Base-by-base conservation (phyloP, 2,888 invertebrate genomes). In the Cistogaster globosa region DNA sequence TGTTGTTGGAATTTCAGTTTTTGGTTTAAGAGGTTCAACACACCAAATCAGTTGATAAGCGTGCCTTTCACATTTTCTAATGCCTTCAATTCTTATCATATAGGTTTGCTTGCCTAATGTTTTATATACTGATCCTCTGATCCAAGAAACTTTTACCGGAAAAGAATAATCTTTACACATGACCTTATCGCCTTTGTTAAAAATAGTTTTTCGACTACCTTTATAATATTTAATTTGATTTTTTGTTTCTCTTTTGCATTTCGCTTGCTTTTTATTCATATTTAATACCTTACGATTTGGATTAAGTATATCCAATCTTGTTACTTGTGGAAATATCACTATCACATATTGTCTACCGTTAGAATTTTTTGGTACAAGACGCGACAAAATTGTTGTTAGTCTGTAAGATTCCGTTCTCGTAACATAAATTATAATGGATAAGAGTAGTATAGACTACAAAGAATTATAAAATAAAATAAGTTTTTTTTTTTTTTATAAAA, bases 121-220 rank as follows among this genome's bases (percentile, higher is more conserved):
- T 20, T 72, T 57, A 18, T 14, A 7, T 20, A 80, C 38, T 51
- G 58, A 20, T 42, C 65, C 71, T 62, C 63, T 75, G 14, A 22
- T 65, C 82, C 69, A 82, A 14, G 68, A 76, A 58, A 76, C 60
- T 67, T 68, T 81, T 14, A 58, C 74, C 8, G 74, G 67, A 60
- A 42, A n/a, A 4, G 67, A 60, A 68, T 81, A 81, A 57, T 76
- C 82, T 48, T 71, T 82, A 16, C 57, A 57, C 11, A 76, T 65
- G n/a, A 82, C 76, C 18, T 45, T 26, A 62, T 82, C 76, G n/a
- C 53, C 48, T 20, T 51, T 26, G n/a, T 55, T 71, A 42, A 74
- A 74, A 42, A 7, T 12, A 14, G 1, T 16, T 38, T 75, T 81
- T 14, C n/a, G 57, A 42, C 8, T 48, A 11, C 74, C 74, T 38